These are phyloP conservation scores for Semaprochilodus insignis DNA, from an alignment of 2,797 vertebrate species.

Conservation along the genomic window DNA sequence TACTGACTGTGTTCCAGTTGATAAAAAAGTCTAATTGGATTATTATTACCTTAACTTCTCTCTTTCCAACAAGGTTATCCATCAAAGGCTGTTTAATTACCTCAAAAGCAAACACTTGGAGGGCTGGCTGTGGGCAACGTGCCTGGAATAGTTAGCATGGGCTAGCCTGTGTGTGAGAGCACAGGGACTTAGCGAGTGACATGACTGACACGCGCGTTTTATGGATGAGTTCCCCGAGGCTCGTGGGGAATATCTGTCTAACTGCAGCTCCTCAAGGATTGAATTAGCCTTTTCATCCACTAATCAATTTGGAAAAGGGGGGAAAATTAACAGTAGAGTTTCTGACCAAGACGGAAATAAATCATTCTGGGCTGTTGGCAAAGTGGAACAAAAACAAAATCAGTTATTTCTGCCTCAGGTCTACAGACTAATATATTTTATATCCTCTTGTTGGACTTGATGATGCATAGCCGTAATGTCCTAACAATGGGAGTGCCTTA, in stretches of 20 bases:
- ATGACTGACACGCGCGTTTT: slow-evolving; percentile 69
- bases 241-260: slow-evolving; percentile 69
- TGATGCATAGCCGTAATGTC: slow-evolving; percentile 45
- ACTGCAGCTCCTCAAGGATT: slow-evolving; percentile 67
- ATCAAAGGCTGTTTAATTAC: slow-evolving; percentile 77
- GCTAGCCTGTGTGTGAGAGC: slow-evolving; percentile 61
- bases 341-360: slow-evolving; percentile 66
- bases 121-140: slow-evolving; percentile 63
- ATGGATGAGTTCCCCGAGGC: slow-evolving; percentile 73
- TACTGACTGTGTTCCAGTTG: slow-evolving; percentile 45
- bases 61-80: slow-evolving; percentile 64
- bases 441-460: slow-evolving; percentile 24
- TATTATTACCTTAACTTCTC: slow-evolving; percentile 58
- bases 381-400: slow-evolving; percentile 58
- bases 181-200: slow-evolving; percentile 63
- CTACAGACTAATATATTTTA: slow-evolving; percentile 30
- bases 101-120: slow-evolving; percentile 58
- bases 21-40: slow-evolving; percentile 67
- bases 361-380: slow-evolving; percentile 64
- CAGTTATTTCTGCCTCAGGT: slow-evolving; percentile 35
- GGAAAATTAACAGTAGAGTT: slow-evolving; percentile 68
- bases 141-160: slow-evolving; percentile 52
- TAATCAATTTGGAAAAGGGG: slow-evolving; percentile 74
- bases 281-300: slow-evolving; percentile 78
- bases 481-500: neutral